Conservation (phyloP, 2,888 invertebrate genomes). For the Mantis religiosa region DNA sequence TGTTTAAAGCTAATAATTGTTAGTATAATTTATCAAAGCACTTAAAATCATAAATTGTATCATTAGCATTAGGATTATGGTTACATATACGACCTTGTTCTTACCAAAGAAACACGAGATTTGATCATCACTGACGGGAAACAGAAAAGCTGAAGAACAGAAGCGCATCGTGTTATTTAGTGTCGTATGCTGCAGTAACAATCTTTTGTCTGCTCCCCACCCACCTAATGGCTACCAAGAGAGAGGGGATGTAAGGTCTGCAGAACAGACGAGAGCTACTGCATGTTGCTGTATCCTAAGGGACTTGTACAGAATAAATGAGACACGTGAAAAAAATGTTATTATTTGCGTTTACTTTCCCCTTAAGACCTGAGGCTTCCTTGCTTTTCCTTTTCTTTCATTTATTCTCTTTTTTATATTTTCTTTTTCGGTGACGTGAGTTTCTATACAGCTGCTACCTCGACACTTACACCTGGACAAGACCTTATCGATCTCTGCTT, state of each 20-base stretch:
- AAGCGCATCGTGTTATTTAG: not conserved
- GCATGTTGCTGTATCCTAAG: not conserved
- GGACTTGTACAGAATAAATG: not conserved
- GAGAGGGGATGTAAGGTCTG: not conserved
- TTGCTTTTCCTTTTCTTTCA: not conserved
- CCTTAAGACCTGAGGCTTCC: not conserved
- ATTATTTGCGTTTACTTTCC: not conserved
- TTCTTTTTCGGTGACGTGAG: not conserved
- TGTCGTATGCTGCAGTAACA: not conserved
- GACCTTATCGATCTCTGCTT: no score
- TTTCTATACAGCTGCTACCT: not conserved
- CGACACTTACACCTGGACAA: not conserved
- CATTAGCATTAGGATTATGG: no score
- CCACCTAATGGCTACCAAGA: not conserved
- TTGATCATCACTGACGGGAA: not conserved
- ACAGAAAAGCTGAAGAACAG: not conserved
- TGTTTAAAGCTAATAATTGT: no score
- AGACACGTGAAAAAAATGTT: not conserved
- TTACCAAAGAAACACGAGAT: no score
- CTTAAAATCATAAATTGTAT: no score
- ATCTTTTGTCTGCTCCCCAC: not conserved
- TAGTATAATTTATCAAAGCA: no score
- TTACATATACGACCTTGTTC: no score
- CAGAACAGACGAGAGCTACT: not conserved
- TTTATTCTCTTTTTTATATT: not conserved